Base-by-base conservation (phyloP, 2,797 vertebrate species). In the Emydoidea blandingii region DNA sequence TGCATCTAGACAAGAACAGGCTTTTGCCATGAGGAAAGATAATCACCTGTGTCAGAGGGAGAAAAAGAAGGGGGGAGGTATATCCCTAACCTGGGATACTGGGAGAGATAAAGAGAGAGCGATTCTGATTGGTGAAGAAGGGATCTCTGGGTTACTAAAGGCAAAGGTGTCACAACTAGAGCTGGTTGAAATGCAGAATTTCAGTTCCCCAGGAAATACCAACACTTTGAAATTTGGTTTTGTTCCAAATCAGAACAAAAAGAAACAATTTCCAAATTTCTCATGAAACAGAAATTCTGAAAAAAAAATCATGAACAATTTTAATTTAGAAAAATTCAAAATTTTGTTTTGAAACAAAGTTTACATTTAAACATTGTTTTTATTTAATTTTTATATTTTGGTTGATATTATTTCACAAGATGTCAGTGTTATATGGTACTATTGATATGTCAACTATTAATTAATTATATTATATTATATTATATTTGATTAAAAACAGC, bases 141-240 rank as follows among this genome's bases (percentile, higher is more conserved):
- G 59, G 0, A 0, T 14, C 65, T 23, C 34, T 0, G 0, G 0
- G 16, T 11, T 6, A 54, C 41, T 34, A 59, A 47, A 44, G 11
- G 19, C 3, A 19, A 0, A 3, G 10, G 6, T 0, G 1, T 3
- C 68, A 5, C 21, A 49, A 0, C 4, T 31, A 6, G 14, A 2
- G 0, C 25, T 0, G 0, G 31, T 1, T 7, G 5, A 8, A 76
- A 8, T 34, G 27, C 56, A 1, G 0, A 0, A 0, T 21, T 34
- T 50, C 41, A 27, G 5, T 53, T 5, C 21, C 50, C 15, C 1
- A 44, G 19, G 34, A 44, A 79, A 47, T 6, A 12, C 19, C 5
- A 54, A 23, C 0, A 0, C 15, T 91, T 59, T 0, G 1, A 5
- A 31, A 31, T 3, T 37, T 62, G 62, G 6, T 3, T 89, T 54